Conservation (phyloP, 1,140 invertebrate species). For the Sarcophaga bullata region DNA sequence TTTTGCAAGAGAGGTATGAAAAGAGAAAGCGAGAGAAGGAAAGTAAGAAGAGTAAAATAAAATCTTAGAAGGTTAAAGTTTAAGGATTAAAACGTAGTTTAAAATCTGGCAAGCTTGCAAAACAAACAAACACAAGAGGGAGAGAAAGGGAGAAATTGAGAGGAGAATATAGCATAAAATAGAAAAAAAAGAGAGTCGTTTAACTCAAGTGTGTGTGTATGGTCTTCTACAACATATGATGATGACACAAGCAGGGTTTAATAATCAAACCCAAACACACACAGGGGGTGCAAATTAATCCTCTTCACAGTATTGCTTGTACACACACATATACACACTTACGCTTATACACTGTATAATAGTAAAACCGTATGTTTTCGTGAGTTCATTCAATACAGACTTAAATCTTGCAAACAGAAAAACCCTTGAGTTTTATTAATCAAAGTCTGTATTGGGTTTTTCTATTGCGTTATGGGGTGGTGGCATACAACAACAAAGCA, state of each 20-base stretch:
- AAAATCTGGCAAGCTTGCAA: not conserved
- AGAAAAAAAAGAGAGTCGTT: no score
- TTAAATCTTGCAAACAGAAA: not conserved
- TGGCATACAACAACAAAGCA: not conserved
- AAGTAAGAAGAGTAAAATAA: not conserved
- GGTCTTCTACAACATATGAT: not conserved
- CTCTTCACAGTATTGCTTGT: not conserved
- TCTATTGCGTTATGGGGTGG: not conserved
- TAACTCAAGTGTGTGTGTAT: no score
- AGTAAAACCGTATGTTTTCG: no score
- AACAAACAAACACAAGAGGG: not conserved
- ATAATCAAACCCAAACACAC: not conserved
- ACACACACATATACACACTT: not conserved
- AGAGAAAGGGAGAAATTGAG: not conserved
- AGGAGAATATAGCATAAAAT: no score
- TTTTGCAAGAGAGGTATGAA: not conserved
- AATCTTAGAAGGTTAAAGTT: conserved; percentile 21
- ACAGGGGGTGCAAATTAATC: not conserved
- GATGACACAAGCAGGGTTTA: conserved; percentile 18
- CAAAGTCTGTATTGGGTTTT: conserved; percentile 14
- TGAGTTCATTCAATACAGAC: conserved; percentile 13
- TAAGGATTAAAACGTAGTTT: conserved; percentile 24
- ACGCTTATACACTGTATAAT: not conserved
- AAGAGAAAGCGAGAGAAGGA: conserved; percentile 34
- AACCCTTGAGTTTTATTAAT: not conserved